A percentile compares a stretch with the other conserved stretches of the same genome.
phyloP scores from a whole-genome alignment of 2,113 vertebrate species.

The Cheirogaleus medius region DNA sequence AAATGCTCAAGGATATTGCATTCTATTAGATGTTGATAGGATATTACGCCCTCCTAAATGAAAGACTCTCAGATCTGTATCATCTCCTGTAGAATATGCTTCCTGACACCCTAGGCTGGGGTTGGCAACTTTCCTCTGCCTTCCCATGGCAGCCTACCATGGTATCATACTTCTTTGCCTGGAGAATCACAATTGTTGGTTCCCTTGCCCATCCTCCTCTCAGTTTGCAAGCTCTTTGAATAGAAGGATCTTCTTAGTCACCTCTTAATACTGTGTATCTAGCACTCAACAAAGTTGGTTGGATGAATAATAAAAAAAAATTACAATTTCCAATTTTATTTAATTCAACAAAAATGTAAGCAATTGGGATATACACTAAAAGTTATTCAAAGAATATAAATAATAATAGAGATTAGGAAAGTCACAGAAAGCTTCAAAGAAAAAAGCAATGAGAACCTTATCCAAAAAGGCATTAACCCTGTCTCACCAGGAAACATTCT shows the following conservation, averaged over 20 bases:
- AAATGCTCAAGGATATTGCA: background rate
- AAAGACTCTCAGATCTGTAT: background rate
- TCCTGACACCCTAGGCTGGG: background rate
- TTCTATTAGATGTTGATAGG: background rate
- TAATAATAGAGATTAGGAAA: background rate
- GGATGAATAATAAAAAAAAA: background rate
- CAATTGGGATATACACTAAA: background rate
- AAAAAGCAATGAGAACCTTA: background rate
- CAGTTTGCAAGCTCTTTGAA: background rate
- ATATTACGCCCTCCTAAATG: background rate
- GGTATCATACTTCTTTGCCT: background rate
- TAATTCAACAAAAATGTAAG: background rate
- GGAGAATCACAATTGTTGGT: background rate
- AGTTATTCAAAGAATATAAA: background rate
- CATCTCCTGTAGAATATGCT: background rate
- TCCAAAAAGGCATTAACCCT: background rate
- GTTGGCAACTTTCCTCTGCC: background rate
- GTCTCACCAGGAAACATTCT: background rate
- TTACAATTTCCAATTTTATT: background rate
- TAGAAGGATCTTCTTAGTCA: background rate
- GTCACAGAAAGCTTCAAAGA: background rate
- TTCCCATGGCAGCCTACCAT: accelerated
- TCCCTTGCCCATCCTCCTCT: background rate
- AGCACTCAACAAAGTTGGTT: background rate
- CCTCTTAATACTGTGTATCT: background rate